Percentiles rank a stretch among this genome's conserved stretches.
These are phyloP conservation scores for Tromatobia lineatoria DNA, from an alignment of 2,888 invertebrate species.

Conservation along the genomic window DNA sequence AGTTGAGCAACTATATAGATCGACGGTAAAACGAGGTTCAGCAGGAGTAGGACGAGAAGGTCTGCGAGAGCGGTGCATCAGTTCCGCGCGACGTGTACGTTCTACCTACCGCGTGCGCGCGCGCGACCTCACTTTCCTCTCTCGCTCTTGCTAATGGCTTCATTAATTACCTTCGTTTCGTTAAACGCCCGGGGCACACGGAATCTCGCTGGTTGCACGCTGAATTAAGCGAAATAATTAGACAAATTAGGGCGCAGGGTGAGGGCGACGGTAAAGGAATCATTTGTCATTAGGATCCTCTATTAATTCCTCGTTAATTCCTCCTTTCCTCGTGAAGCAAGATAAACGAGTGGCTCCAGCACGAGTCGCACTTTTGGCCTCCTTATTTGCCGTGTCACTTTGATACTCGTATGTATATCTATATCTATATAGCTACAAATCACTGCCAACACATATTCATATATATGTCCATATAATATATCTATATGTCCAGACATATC, in stretches of 20 bases:
- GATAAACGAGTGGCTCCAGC: constrained; percentile 83
- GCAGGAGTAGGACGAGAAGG: constrained; percentile 9
- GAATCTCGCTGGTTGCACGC: constrained; percentile 81
- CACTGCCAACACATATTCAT: not conserved
- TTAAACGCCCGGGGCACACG: constrained; percentile 76
- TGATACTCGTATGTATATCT: not conserved
- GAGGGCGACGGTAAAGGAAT: constrained; percentile 79
- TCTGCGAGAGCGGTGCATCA: constrained; percentile 14
- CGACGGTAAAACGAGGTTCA: constrained; percentile 12
- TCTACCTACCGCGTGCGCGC: constrained; percentile 41
- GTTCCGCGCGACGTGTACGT: constrained; percentile 57
- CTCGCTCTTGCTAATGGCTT: constrained; percentile 79
- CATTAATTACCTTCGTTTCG: constrained; percentile 85
- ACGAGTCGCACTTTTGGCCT: constrained; percentile 54
- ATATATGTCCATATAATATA: not conserved
- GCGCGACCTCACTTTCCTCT: constrained; percentile 71
- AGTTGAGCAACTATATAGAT: constrained; percentile 14
- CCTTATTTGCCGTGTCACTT: constrained; percentile 40
- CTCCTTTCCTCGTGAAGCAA: constrained; percentile 85
- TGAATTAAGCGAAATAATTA: constrained; percentile 85
- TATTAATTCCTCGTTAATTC: constrained; percentile 86
- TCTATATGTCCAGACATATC: constrained; percentile 18
- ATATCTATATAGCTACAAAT: not conserved
- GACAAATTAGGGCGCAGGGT: constrained; percentile 84
- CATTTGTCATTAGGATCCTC: constrained; percentile 85